Evolutionary conservation across 2,797 vertebrate genomes (phyloP).

Genomic region (Amniataba percoides): DNA sequence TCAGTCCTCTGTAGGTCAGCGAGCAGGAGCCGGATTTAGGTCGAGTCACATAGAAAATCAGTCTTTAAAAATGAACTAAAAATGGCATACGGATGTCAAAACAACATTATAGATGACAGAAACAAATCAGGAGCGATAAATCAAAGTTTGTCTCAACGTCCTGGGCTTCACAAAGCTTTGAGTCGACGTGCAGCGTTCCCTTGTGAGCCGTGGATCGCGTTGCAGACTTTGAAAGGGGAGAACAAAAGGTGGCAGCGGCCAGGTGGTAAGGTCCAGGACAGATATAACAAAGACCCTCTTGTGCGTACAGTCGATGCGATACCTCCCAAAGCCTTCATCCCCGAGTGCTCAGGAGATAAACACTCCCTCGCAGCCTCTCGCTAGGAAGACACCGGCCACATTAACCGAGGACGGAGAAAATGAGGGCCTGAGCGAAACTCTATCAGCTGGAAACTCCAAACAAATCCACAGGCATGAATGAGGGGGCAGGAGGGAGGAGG

Average conservation of each 20-base stretch:
- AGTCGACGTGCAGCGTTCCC: conserved; percentile 30
- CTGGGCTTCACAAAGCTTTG: conserved; percentile 1
- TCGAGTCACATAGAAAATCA: background rate
- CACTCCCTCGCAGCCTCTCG: conserved; percentile 48
- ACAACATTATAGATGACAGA: conserved; percentile 3
- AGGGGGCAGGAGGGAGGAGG: conserved; percentile 12
- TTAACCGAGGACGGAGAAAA: conserved; percentile 56
- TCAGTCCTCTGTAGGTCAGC: conserved; percentile 12
- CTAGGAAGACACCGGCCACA: conserved; percentile 56
- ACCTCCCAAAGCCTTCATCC: conserved; percentile 69
- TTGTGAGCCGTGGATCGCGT: conserved; percentile 54
- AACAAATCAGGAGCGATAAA: conserved; percentile 25
- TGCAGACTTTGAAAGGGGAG: conserved; percentile 66
- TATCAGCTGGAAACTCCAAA: conserved; percentile 69
- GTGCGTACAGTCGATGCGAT: conserved; percentile 60
- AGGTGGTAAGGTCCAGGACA: conserved; percentile 70
- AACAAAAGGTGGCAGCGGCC: conserved; percentile 74
- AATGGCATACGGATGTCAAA: background rate
- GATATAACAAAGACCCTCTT: conserved; percentile 80
- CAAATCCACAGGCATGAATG: conserved; percentile 48
- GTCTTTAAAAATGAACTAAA: background rate
- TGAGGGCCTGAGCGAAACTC: conserved; percentile 60
- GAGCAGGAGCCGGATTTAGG: background rate
- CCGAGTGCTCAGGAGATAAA: conserved; percentile 65
- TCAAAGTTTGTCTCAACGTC: conserved; percentile 1